These are phyloP conservation scores for Candidula unifasciata DNA, from an alignment of 2,888 invertebrate species.

Conservation along the genomic window DNA sequence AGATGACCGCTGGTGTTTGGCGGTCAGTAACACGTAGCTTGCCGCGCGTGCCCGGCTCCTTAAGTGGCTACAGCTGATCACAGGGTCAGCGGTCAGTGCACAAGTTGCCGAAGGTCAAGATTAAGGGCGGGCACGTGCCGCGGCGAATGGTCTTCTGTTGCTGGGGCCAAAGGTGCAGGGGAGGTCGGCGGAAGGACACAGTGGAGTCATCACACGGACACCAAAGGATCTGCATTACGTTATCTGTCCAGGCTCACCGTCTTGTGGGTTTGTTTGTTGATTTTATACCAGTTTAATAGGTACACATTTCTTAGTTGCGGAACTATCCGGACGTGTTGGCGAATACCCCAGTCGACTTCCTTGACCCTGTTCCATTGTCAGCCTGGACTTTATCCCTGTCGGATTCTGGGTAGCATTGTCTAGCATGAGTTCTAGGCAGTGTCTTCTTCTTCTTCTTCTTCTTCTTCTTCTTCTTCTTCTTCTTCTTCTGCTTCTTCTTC, in stretches of 20 bases:
- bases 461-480: no score
- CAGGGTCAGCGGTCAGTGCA: neutral
- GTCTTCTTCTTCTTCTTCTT: no score
- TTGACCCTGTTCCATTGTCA: no score
- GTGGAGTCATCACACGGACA: neutral
- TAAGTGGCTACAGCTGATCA: conserved; percentile 4
- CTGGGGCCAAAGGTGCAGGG: neutral
- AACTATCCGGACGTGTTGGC: no score
- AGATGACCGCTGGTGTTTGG: neutral
- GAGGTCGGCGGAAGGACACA: neutral
- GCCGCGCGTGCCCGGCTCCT: neutral
- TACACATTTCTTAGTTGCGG: no score
- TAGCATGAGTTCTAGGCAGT: no score
- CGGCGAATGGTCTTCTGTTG: neutral
- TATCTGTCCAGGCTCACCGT: neutral
- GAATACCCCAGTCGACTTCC: no score
- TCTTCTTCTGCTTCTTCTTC: no score
- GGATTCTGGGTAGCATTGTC: no score
- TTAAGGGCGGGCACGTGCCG: neutral
- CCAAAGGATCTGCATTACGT: no score
- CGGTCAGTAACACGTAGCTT: neutral
- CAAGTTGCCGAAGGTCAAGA: neutral
- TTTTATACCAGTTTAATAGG: no score
- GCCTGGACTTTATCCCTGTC: no score
- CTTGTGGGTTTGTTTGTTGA: neutral